Evolutionary conservation across 2,888 invertebrate genomes (phyloP), one percentile per base, ranked within the genome.

Genomic region (Oithona nana): DNA sequence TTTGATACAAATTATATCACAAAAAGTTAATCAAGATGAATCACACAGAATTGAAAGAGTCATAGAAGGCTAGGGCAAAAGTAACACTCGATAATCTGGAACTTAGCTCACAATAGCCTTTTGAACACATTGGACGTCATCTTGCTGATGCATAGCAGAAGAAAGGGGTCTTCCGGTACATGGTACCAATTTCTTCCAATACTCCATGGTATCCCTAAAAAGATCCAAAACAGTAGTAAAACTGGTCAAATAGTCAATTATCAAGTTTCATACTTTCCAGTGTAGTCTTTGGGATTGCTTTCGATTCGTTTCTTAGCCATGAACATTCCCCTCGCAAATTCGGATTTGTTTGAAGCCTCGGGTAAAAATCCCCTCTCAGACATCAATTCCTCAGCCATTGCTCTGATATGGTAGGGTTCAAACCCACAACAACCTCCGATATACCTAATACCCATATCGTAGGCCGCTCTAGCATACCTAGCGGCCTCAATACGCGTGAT

Each of bases 371-470:
- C 28, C 28, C 56, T 22, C 28, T 56, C 56, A 24, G n/a, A 3
- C 11, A 26, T 26, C 28, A 56, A 28, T 28, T 56, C 56, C 56
- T 56, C 56, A 6, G 56, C 56, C 56, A 56, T 56, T 24, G 56
- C 56, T 56, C 56, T 22, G 28, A 56, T 13, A 56, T 56, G 56
- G 26, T 56, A 28, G 16, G 24, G 13, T 26, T 56, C 56, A 56
- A 56, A 24, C 6, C 56, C 56, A 28, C 56, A 56, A n/a, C 56
- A 56, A 24, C 56, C 56, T 11, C 20, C 56, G 26, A 26, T 56
- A 56, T 56, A 56, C 26, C 56, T 56, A 26, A 56, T n/a, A 8
- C 56, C 56, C 28, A 56, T 6, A 28, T 56, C 28, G n/a, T 56
- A 56, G 28, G 56, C 56, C 11, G 13, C 28, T 28, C 56, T 56